phyloP scores from a whole-genome alignment of 2,797 vertebrate genomes.

The Telmatherina bonti region DNA sequence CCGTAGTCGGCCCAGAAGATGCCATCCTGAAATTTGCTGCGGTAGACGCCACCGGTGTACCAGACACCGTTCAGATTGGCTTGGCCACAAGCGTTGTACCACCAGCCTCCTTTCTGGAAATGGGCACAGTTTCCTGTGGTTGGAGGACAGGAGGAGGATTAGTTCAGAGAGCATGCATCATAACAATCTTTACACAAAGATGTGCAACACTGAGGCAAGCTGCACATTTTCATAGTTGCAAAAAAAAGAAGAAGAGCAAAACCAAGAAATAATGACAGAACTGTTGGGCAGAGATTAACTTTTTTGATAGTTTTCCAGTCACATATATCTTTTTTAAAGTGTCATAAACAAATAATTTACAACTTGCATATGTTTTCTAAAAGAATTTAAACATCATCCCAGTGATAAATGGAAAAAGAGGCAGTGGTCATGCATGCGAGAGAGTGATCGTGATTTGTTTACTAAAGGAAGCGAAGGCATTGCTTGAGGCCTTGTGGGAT shows the following conservation, averaged over 20 bases:
- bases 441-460: slow-evolving; percentile 6
- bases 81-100: slow-evolving; percentile 97
- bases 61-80: slow-evolving; percentile 98
- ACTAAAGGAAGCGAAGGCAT: slow-evolving; percentile 1
- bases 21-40: slow-evolving; percentile 96
- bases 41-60: slow-evolving; percentile 97
- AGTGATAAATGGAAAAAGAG: neutral
- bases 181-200: neutral
- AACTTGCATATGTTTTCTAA: neutral
- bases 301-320: slow-evolving; percentile 2
- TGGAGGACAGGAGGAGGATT: slow-evolving; percentile 10
- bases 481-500: neutral
- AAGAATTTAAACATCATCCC: neutral
- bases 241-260: no score
- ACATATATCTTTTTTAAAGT: neutral
- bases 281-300: neutral
- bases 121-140: slow-evolving; percentile 95
- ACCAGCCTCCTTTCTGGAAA: slow-evolving; percentile 99
- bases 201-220: neutral
- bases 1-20: slow-evolving; percentile 99
- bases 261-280: no score
- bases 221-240: no score
- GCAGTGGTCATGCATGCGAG: neutral
- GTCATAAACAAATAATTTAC: neutral
- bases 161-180: neutral